A percentile compares a stretch with the other conserved stretches of the same genome.
Evolutionary conservation across 2,113 vertebrate species (phyloP).

Genomic region (Cyprinus carpio): DNA sequence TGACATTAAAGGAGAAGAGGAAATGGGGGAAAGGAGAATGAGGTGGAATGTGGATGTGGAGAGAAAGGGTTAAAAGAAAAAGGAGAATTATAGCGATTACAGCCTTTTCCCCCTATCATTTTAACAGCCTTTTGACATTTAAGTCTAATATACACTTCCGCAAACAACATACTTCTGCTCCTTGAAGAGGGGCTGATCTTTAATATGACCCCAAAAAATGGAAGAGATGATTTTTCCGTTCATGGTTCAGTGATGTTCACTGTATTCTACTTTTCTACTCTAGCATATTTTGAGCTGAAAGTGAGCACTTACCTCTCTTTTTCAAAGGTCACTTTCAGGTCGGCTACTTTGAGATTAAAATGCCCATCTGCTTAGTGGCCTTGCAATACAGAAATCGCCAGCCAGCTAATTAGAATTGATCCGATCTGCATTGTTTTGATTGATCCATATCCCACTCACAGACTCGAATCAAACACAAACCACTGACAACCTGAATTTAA

Average conservation of each 20-base stretch:
- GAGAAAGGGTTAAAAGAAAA: background rate
- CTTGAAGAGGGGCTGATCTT: background rate
- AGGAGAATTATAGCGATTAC: background rate
- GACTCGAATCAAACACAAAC: background rate
- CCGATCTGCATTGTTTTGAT: slow-evolving; percentile 10
- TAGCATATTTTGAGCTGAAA: background rate
- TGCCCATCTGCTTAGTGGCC: background rate
- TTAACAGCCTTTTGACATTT: slow-evolving; percentile 31
- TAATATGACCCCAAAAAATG: background rate
- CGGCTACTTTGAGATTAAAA: slow-evolving; percentile 19
- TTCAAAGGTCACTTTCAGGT: slow-evolving; percentile 10
- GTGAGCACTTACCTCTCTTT: background rate
- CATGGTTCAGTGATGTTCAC: slow-evolving; percentile 1
- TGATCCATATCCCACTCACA: background rate
- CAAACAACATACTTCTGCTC: background rate
- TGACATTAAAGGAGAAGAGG: slow-evolving; percentile 16
- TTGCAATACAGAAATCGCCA: background rate
- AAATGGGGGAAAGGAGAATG: background rate
- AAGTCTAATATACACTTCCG: slow-evolving; percentile 6
- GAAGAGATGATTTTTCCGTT: background rate
- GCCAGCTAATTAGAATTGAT: slow-evolving; percentile 14
- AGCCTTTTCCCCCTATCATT: background rate
- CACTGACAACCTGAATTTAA: background rate
- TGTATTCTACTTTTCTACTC: background rate
- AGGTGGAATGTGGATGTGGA: background rate